Conservation (phyloP, 2,113 vertebrate species). For the Sylvia atricapilla region DNA sequence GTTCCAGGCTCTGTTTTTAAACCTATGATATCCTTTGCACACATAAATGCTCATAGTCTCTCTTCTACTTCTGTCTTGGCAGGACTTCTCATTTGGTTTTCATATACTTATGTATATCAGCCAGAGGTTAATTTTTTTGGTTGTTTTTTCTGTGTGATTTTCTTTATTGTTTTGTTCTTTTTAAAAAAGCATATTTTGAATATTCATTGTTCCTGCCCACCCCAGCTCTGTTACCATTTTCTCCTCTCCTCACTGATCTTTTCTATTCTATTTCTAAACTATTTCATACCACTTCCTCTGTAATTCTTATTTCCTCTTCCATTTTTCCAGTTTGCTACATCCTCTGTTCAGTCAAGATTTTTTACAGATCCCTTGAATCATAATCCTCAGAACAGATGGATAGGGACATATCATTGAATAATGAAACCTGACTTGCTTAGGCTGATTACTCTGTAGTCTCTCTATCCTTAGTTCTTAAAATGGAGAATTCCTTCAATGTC, state of each 20-base stretch:
- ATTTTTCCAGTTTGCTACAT: neutral
- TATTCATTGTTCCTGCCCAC: rapidly evolving
- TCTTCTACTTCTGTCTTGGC: neutral
- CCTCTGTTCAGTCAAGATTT: neutral
- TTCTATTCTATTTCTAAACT: neutral
- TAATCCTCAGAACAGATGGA: neutral
- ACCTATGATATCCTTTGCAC: neutral
- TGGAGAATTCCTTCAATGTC: neutral
- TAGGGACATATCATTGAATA: neutral
- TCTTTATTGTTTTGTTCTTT: neutral
- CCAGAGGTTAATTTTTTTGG: neutral
- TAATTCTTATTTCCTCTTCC: neutral
- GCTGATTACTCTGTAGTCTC: neutral
- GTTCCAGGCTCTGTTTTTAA: neutral
- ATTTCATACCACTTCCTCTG: neutral
- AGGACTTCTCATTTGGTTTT: neutral
- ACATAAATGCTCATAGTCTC: neutral
- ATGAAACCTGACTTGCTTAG: neutral
- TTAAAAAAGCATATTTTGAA: neutral
- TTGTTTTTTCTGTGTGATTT: neutral
- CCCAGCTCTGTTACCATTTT: neutral
- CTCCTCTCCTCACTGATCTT: neutral
- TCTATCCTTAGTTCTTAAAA: neutral
- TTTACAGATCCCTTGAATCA: neutral
- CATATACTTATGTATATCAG: neutral